Base-by-base conservation (phyloP, 2,888 invertebrate species). In the Eupithecia pulchellata region DNA sequence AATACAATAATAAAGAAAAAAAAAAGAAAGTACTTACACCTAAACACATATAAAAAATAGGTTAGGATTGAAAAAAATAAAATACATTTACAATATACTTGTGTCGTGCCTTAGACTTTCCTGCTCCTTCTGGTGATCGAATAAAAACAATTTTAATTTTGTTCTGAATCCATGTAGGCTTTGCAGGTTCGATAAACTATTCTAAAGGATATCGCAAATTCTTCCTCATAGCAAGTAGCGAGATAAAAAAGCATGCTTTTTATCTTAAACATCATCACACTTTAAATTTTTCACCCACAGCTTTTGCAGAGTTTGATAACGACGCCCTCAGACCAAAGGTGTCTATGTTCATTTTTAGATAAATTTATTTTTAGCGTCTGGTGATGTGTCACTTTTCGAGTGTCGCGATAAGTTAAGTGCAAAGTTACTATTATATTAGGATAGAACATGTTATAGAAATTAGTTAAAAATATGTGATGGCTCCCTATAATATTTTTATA, bases 311-410 rank as follows among this genome's bases (percentile, higher is more conserved):
- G 29, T 32, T 14, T 14, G 64, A 68, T 64, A 67, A 64, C 66
- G 64, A 30, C 39, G n/a, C 34, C 25, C 55, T 57, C 30, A 34
- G 11, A 55, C 69, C 58, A 72, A 69, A 66, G 42, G 65, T 61
- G 66, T 63, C 34, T 30, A 68, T 68, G 66, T 58, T 32, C 63
- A 30, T 65, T 63, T 64, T 32, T 58, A 66, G 34, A 36, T 60
- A 61, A 60, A 61, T 61, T 47, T 84, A 86, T 86, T 85, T 86
- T 82, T 76, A 74, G 76, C 75, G 64, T 69, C 63, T 77, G 69
- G 80, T 74, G 79, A 78, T 77, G 64, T 68, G 72, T 75, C 66
- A 71, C 68, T 73, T 78, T 77, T 71, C 71, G 27, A 29, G 69
- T 69, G 68, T 64, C 2, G 36, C 64, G 81, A 79, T 81, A 79